Percentiles rank a stretch among this genome's conserved stretches.
phyloP scores from a whole-genome alignment of 2,113 vertebrate genomes.

The Cebidichthys violaceus region DNA sequence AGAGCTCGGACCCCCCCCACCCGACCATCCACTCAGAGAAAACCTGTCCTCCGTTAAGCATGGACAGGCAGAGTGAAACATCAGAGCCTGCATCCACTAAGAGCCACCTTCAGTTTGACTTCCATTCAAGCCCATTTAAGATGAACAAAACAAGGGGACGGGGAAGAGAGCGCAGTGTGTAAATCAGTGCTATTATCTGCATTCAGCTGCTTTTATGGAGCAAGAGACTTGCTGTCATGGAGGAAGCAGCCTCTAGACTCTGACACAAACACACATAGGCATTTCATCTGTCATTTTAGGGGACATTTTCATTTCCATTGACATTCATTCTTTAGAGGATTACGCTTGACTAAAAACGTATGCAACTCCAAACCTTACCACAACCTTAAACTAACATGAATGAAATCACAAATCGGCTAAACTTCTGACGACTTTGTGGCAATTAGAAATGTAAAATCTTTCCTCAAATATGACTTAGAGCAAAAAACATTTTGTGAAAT shows the following conservation, averaged over 20 bases:
- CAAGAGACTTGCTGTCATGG: neutral
- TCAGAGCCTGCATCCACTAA: conserved; percentile 60
- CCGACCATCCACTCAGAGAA: conserved; percentile 53
- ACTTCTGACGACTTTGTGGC: neutral
- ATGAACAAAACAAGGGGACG: conserved; percentile 41
- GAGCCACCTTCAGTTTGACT: conserved; percentile 59
- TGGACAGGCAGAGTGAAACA: conserved; percentile 69
- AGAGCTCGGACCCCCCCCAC: conserved; percentile 55
- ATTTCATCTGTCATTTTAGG: conserved; percentile 19
- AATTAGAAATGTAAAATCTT: neutral
- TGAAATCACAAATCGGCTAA: neutral
- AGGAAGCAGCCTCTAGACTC: neutral
- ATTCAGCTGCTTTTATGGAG: neutral
- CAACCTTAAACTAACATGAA: neutral
- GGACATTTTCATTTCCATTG: neutral
- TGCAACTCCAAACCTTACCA: neutral
- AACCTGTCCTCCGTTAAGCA: conserved; percentile 65
- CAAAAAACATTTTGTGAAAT: neutral
- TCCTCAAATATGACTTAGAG: neutral
- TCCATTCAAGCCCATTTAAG: conserved; percentile 60
- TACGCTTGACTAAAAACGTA: neutral
- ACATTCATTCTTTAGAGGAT: neutral
- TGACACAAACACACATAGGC: neutral
- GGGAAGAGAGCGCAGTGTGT: neutral
- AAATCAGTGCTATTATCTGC: conserved; percentile 34